Base-by-base conservation (phyloP, 1,140 invertebrate genomes). In the Mercenaria mercenaria region DNA sequence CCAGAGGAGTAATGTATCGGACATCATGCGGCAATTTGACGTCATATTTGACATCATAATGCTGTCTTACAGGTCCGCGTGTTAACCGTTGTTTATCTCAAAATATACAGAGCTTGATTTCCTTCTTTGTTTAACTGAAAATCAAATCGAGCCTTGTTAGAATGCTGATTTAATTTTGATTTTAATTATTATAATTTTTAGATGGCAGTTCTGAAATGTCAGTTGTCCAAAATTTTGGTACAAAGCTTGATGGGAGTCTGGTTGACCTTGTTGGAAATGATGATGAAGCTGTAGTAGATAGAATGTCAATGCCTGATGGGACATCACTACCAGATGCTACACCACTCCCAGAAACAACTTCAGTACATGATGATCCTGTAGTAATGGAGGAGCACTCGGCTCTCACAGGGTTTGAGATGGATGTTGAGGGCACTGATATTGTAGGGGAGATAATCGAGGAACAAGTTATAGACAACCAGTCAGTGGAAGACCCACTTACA, bases 401-500 rank as follows among this genome's bases (percentile, higher is more conserved):
- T 37, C n/a, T 50, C 1, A 18, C 50, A 3, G 34, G 32, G 15
- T 23, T 34, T 79, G 29, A 32, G 15, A 34, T 50, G 26, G 47
- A 56, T 37, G 29, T 34, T 3, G 76, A 79, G 15, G 20, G 26
- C 34, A 3, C 47, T 29, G 76, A 56, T 32, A 50, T 52, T 52
- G 32, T 59, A 52, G 47, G 47, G 43, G 76, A 79, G n/a, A 29
- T 79, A 0, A 23, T 37, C 4, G 76, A 52, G 1, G 76, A 56
- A 15, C 47, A 79, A 23, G 29, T 52, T n/a, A 20, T 79, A 4
- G 76, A 79, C 0, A 52, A 52, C 18, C 26, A 29, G 15, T 18
- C 2, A 23, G n/a, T 87, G 50, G 85, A 88, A 41, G 37, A 50
- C 0, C 61, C 85, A 52, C 23, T 79, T n/a, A 88, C 85, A 23